These are phyloP conservation scores for Pseudomyrmex gracilis DNA, from an alignment of 1,140 invertebrate species.

Conservation along the genomic window DNA sequence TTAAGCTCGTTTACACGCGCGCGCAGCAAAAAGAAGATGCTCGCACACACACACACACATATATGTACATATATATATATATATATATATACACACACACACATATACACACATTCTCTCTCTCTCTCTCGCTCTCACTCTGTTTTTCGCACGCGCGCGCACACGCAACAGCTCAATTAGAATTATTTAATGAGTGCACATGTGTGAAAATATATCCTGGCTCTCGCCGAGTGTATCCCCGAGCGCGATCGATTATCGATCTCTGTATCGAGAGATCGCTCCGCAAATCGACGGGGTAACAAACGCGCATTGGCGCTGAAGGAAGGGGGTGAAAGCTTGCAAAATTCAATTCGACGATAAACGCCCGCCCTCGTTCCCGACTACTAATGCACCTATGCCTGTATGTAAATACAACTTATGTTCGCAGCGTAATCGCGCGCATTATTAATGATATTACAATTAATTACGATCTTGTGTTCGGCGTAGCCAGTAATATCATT, in stretches of 20 bases:
- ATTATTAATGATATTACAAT: conserved; percentile 62
- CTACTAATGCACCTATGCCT: conserved; percentile 35
- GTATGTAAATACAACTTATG: conserved; percentile 59
- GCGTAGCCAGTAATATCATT: conserved; percentile 53
- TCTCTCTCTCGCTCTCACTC: too few relatives aligned
- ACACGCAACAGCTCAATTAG: conserved; percentile 56
- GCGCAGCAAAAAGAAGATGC: conserved; percentile 35
- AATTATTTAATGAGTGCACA: conserved; percentile 53
- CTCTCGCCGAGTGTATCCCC: conserved; percentile 10
- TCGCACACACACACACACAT: conserved; percentile 25
- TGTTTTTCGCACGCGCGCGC: conserved; percentile 4
- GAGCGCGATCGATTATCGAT: conserved; percentile 39
- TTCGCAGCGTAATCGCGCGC: conserved; percentile 46
- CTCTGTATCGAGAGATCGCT: conserved; percentile 31
- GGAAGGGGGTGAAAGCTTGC: neutral
- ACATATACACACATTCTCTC: too few relatives aligned
- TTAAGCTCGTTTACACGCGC: conserved; percentile 57
- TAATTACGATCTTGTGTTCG: conserved; percentile 56
- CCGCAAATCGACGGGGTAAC: conserved; percentile 24
- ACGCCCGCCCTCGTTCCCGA: conserved; percentile 34
- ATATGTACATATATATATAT: too few relatives aligned
- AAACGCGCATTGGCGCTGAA: neutral
- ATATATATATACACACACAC: too few relatives aligned
- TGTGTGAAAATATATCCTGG: conserved; percentile 44
- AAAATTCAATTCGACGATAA: conserved; percentile 56